phyloP scores from a whole-genome alignment of 2,113 vertebrate species.

The Coracopsis vasa region DNA sequence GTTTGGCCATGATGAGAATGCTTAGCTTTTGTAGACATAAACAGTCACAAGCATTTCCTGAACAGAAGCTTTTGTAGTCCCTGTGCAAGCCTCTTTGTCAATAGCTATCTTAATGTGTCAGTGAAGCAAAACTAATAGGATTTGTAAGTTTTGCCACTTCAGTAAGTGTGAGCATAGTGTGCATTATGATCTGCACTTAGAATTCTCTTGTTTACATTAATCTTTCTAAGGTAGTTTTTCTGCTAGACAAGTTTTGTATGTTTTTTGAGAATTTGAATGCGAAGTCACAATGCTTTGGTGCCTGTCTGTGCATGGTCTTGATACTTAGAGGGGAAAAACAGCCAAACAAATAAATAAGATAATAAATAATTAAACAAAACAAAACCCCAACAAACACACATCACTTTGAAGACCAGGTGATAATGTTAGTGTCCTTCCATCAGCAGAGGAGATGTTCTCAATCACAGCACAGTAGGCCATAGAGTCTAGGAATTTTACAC shows the following conservation, averaged over 20 bases:
- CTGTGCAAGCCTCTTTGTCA: neutral
- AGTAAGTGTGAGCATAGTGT: neutral
- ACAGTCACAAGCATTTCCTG: neutral
- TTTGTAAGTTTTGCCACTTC: neutral
- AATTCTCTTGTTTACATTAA: neutral
- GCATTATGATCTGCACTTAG: neutral
- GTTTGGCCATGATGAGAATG: neutral
- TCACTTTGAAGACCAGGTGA: neutral
- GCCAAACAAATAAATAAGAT: neutral
- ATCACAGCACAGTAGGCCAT: neutral
- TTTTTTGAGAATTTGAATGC: neutral
- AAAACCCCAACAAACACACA: neutral
- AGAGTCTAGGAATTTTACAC: neutral
- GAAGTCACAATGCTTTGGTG: neutral
- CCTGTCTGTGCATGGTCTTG: neutral
- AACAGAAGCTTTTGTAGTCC: neutral
- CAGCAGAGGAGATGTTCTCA: neutral
- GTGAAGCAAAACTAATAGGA: neutral
- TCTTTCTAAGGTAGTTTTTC: neutral
- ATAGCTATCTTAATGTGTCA: neutral
- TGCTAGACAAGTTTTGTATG: neutral
- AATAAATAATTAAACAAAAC: neutral
- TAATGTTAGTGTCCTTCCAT: neutral
- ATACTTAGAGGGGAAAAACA: neutral
- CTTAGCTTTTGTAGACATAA: neutral